Base-by-base conservation (phyloP, 2,888 invertebrate genomes). In the Leucophenga maculata region DNA sequence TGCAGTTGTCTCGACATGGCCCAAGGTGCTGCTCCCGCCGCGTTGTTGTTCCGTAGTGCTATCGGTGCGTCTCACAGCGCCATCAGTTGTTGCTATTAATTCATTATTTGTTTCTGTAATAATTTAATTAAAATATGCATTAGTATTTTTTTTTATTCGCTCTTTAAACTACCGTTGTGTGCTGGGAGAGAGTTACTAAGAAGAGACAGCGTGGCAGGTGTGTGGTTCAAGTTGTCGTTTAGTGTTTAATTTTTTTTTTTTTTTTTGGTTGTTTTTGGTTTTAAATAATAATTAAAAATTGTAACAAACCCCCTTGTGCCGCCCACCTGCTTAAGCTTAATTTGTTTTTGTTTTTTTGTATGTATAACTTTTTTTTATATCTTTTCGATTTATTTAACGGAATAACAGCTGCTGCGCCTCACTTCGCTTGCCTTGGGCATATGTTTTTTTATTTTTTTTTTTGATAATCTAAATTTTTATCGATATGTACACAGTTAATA, bases 11-110 rank as follows among this genome's bases (percentile, higher is more conserved):
- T 71, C 74, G 69, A 44, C 82, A 77, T 81, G 16, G 67, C 74
- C 75, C 70, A 77, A 59, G 31, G 74, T 77, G 65, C 77, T 86
- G 85, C 89, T 79, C 65, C 88, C 88, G 2, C 85, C 85, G 26
- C 90, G 90, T 55, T 87, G 87, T 66, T 90, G 90, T 77, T 90
- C 90, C 0, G 91, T 91, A 0, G 90, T 90, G 32, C 78, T 66
- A 44, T 81, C 77, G 60, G 77, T 80, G 74, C 79, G 78, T 31
- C 86, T 75, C 18, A 73, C 64, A 14, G 73, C 72, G 14, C 71
- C 75, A 50, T 78, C 86, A 3, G 85, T 84, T 69, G 88, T 86
- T 14, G 69, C 39, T 16, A 79, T 75, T 77, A 83, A 70, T 70
- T 87, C 81, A 71, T 83, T 85, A 74, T 83, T 85, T 65, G 79